Conservation (phyloP, 1,140 invertebrate genomes). For the Gryllus bimaculatus region DNA sequence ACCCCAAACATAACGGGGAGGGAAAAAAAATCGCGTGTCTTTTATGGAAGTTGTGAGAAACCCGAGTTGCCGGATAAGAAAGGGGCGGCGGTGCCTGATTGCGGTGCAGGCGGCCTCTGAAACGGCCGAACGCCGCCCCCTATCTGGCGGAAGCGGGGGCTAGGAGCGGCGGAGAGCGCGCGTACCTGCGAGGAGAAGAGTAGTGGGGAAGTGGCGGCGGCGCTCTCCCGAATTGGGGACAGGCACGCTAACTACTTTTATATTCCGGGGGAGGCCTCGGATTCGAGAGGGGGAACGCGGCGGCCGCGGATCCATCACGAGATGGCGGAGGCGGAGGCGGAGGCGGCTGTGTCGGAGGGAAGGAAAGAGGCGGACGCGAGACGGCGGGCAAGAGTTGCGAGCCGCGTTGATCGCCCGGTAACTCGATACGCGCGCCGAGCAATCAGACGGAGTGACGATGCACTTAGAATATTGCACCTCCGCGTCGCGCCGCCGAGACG, state of each 20-base stretch:
- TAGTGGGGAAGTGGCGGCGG: background rate
- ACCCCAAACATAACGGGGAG: background rate
- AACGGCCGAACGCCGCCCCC: too few relatives aligned
- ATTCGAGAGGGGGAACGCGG: background rate
- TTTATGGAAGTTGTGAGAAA: slow-evolving; percentile 5
- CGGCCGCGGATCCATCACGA: background rate
- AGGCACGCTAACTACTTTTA: slow-evolving; percentile 1
- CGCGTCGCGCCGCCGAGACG: too few relatives aligned
- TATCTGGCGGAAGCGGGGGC: background rate
- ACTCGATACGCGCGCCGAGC: too few relatives aligned
- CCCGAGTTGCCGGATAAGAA: background rate
- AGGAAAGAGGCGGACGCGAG: too few relatives aligned
- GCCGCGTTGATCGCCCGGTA: too few relatives aligned
- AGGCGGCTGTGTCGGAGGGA: too few relatives aligned
- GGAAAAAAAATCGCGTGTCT: background rate
- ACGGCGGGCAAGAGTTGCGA: background rate
- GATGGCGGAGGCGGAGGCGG: background rate
- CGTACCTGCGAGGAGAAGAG: background rate
- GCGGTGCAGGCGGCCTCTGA: background rate
- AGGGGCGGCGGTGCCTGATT: background rate
- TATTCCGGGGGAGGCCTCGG: background rate
- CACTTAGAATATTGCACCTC: too few relatives aligned
- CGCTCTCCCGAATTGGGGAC: background rate
- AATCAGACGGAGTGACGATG: too few relatives aligned
- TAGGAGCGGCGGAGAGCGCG: background rate